Conservation (phyloP, 2,113 vertebrate genomes). For the Otus sunia region DNA sequence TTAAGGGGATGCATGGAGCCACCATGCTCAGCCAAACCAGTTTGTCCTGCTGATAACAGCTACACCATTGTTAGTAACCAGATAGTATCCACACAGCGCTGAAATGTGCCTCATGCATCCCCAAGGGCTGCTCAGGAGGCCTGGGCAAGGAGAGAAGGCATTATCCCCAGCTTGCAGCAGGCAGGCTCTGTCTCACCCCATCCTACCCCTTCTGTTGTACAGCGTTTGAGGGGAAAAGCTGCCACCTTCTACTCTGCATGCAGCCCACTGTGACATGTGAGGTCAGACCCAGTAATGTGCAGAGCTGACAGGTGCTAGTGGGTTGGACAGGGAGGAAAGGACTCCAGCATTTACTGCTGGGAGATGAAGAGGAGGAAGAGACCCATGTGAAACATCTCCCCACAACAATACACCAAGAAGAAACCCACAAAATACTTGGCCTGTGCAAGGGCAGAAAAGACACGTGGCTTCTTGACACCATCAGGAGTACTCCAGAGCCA, state of each 20-base stretch:
- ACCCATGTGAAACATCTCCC: background rate
- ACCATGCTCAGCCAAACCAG: fast-evolving
- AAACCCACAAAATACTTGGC: background rate
- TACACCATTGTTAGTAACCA: background rate
- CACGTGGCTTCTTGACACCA: background rate
- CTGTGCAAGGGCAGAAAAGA: fast-evolving
- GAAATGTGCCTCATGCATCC: background rate
- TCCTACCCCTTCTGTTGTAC: background rate
- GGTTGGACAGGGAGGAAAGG: background rate
- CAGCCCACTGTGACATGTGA: background rate
- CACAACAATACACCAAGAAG: background rate
- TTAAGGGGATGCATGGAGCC: background rate
- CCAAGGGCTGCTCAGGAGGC: background rate
- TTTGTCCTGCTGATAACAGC: background rate
- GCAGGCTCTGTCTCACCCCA: background rate
- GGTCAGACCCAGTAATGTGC: background rate
- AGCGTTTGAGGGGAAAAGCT: background rate
- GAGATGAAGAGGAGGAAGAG: background rate
- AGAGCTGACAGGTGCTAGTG: background rate
- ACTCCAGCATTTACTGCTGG: background rate
- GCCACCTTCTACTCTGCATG: background rate
- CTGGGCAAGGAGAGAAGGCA: background rate
- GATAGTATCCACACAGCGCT: fast-evolving
- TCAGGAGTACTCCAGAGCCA: background rate
- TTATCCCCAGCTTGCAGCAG: background rate